Evolutionary conservation across 2,113 vertebrate genomes (phyloP).

Genomic region (Antidorcas marsupialis): DNA sequence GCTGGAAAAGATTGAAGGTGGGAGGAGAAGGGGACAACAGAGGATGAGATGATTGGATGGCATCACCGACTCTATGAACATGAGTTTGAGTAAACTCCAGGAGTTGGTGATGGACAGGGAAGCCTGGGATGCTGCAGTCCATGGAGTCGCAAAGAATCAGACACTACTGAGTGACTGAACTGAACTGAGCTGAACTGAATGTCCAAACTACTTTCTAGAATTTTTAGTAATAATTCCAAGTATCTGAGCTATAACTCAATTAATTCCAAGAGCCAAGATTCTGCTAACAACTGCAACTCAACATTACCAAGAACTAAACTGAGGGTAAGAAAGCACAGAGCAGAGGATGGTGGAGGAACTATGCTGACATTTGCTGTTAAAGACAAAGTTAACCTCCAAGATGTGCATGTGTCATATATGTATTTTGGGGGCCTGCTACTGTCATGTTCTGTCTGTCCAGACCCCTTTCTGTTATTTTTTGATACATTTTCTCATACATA

Average conservation of each 20-base stretch:
- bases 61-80: background rate
- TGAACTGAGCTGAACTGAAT: background rate
- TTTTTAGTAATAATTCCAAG: conserved; percentile 17
- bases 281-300: background rate
- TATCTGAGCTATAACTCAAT: background rate
- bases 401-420: background rate
- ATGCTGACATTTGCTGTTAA: background rate
- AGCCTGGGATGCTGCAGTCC: background rate
- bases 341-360: background rate
- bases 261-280: conserved; percentile 14
- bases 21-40: background rate
- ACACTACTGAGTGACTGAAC: background rate
- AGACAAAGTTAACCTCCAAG: background rate
- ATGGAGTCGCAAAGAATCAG: background rate
- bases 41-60: background rate
- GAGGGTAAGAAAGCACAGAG: background rate
- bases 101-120: background rate
- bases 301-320: background rate
- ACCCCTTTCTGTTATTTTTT: background rate
- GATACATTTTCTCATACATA: background rate
- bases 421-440: background rate
- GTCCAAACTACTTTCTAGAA: background rate
- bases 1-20: background rate
- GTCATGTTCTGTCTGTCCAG: background rate
- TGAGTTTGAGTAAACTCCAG: background rate